Evolutionary conservation across 2,113 vertebrate species (phyloP), one percentile per base, ranked within the genome.

Genomic region (Axis porcinus): DNA sequence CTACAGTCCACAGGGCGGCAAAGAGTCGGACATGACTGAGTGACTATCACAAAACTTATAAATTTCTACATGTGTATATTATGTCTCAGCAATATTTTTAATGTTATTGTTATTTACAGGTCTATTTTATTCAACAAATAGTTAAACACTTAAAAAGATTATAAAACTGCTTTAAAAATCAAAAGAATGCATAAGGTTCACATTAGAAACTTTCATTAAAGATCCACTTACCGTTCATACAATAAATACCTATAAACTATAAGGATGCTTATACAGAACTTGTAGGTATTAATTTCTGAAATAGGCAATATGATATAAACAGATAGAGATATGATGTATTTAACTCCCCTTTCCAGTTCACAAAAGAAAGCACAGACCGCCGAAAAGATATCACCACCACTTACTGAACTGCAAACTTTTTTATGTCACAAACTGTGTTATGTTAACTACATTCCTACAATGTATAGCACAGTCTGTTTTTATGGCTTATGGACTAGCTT

Each of bases 131-230:
- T 36, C 67, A 40, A 70, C n/a, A 70, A 23, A 70, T 36, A 40
- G 67, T 70, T 70, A 70, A 40, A 21, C 36, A 70, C n/a, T 70
- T 70, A 3, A 70, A 36, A 70, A 67, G 11, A 23, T 23, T 70
- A 70, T 36, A 81, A 97, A 92, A 67, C 3, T 84, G 40, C 89
- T 70, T 91, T 86, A 85, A 97, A 89, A 86, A 91, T 78, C 40
- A 96, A 95, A 93, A 67, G 57, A 96, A 92, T 45, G 86, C 17
- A 40, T 60, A 57, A 47, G 54, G 28, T 40, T 16, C 40, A 81
- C 50, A 84, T 96, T 86, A 83, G 25, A 96, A 96, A 83, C 16
- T 91, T 47, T 83, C 13, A 76, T 45, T 87, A 89, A 43, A 83
- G 28, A 9, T 76, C 45, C 83, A 94, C 76, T 84, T 85, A 86